A percentile compares a stretch with the other conserved stretches of the same genome.
Conservation (phyloP, 2,113 vertebrate genomes). For the Clarias batrachus region DNA sequence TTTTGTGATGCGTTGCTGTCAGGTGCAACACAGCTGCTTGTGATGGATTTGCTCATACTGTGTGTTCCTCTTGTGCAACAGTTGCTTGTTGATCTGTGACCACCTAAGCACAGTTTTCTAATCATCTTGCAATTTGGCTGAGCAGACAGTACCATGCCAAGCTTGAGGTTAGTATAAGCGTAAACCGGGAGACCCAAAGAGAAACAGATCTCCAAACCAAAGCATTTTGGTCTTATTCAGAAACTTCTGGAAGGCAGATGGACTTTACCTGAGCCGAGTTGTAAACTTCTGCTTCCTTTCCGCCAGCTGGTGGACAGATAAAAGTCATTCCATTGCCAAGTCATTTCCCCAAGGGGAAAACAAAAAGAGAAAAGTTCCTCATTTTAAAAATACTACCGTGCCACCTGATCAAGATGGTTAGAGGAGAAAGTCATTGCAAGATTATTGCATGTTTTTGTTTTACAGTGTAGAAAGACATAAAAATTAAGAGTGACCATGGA, state of each 20-base stretch:
- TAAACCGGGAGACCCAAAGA: background rate
- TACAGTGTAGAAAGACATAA: no score
- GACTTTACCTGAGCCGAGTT: slow-evolving; percentile 26
- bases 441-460: no score
- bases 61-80: background rate
- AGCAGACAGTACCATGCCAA: background rate
- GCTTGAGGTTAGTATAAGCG: background rate
- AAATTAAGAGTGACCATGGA: no score
- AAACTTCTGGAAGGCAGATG: slow-evolving; percentile 17
- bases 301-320: slow-evolving; percentile 29
- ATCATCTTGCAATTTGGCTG: background rate
- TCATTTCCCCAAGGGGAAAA: no score
- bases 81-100: background rate
- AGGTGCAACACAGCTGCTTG: background rate
- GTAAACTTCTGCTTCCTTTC: slow-evolving; percentile 26
- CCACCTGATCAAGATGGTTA: no score
- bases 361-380: background rate
- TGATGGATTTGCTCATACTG: background rate
- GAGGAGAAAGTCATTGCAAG: no score
- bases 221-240: slow-evolving; percentile 13
- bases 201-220: background rate
- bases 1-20: slow-evolving; percentile 17
- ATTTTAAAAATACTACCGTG: background rate
- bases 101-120: background rate
- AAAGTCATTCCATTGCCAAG: background rate